Conservation (phyloP, 2,797 vertebrate genomes). For the Borostomias antarcticus region DNA sequence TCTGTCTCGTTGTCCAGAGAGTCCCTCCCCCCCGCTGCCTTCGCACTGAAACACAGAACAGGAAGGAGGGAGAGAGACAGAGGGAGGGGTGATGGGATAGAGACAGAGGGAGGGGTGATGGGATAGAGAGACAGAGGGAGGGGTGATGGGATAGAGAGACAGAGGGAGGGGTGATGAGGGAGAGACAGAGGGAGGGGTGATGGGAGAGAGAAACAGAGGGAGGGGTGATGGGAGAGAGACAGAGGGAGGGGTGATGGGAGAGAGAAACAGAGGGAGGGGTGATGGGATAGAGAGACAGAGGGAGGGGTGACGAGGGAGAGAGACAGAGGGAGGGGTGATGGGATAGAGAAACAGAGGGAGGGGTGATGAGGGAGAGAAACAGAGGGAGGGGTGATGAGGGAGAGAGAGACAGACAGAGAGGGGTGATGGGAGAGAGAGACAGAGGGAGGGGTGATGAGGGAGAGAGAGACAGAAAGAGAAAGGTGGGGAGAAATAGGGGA, state of each 20-base stretch:
- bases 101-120: not conserved
- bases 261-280: not conserved
- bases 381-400: not conserved
- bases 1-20: conserved; percentile 97
- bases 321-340: not conserved
- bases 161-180: not conserved
- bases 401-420: not conserved
- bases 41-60: conserved; percentile 78
- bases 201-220: no score
- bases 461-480: not conserved
- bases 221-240: not conserved
- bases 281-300: not conserved
- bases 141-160: no score
- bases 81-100: not conserved
- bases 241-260: not conserved
- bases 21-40: conserved; percentile 90
- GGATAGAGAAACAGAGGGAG: not conserved
- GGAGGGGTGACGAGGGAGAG: conserved; percentile 5
- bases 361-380: conserved; percentile 5
- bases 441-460: conserved; percentile 6
- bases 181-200: not conserved
- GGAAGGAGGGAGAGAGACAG: not conserved
- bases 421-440: not conserved
- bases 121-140: not conserved
- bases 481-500: not conserved